These are phyloP conservation scores for Philereme transversata DNA, from an alignment of 2,888 invertebrate species.

Conservation along the genomic window DNA sequence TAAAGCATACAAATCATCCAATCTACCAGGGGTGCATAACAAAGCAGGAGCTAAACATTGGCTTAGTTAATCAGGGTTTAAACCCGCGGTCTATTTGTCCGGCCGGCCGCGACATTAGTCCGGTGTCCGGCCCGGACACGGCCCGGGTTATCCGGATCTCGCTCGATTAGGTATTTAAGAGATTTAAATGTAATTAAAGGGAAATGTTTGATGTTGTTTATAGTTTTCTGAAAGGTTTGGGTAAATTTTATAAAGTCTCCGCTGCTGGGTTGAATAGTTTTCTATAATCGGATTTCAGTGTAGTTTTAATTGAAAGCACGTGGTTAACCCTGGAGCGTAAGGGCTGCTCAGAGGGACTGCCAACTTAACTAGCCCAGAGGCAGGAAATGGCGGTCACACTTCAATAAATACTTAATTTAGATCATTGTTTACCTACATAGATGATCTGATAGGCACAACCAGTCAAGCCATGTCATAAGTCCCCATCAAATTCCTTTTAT, in stretches of 20 bases:
- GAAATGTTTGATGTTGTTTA: constrained; percentile 40
- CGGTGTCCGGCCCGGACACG: constrained; percentile 60
- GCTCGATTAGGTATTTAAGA: constrained; percentile 43
- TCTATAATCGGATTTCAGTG: constrained; percentile 14
- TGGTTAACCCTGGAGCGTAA: no score
- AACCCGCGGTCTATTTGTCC: constrained; percentile 73
- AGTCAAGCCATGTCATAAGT: no score
- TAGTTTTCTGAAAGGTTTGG: constrained; percentile 36
- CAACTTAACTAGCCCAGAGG: no score
- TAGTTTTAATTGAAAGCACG: not conserved
- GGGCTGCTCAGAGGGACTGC: no score
- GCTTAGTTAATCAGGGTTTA: constrained; percentile 76
- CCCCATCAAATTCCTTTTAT: constrained; percentile 14
- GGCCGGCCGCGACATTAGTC: constrained; percentile 75
- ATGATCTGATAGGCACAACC: no score
- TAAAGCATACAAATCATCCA: constrained; percentile 36
- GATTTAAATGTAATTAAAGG: constrained; percentile 43
- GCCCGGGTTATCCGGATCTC: constrained; percentile 38
- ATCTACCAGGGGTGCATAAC: constrained; percentile 72
- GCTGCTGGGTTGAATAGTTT: constrained; percentile 14
- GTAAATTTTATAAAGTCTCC: constrained; percentile 30
- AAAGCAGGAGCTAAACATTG: constrained; percentile 64
- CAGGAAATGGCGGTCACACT: no score
- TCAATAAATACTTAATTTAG: no score
- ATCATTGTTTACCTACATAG: no score